phyloP scores from a whole-genome alignment of 2,888 invertebrate species.

The Mystacides longicornis region DNA sequence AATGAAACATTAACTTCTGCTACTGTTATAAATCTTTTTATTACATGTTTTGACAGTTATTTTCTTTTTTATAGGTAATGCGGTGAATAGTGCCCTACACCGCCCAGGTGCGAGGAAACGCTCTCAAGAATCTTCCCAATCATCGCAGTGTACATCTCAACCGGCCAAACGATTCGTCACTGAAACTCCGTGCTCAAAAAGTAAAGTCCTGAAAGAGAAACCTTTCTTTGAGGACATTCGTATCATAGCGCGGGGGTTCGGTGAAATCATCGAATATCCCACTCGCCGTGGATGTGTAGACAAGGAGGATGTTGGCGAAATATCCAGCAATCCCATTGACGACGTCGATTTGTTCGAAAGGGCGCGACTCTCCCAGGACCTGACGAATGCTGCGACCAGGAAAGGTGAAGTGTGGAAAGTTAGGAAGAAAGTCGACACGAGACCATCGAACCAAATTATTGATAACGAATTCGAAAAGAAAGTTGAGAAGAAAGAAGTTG shows the following conservation, averaged over 20 bases:
- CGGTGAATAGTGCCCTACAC: background rate
- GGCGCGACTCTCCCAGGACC: constrained; percentile 14
- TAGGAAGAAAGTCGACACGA: constrained; percentile 18
- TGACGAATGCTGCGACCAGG: constrained; percentile 23
- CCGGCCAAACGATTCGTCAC: constrained; percentile 17
- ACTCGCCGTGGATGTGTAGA: constrained; percentile 11
- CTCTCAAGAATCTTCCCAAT: background rate
- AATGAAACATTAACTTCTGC: no score
- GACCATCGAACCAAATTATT: constrained; percentile 10
- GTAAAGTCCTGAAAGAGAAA: constrained; percentile 15
- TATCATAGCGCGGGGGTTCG: constrained; percentile 22
- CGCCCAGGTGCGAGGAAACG: background rate
- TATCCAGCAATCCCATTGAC: background rate
- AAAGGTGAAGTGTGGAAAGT: constrained; percentile 21
- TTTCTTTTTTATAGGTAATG: background rate
- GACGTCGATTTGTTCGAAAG: constrained; percentile 3
- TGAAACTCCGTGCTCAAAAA: constrained; percentile 4
- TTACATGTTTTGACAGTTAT: background rate
- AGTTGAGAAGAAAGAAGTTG: background rate
- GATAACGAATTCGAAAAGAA: background rate
- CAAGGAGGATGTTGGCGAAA: constrained; percentile 6
- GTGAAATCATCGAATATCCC: constrained; percentile 23
- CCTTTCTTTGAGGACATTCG: constrained; percentile 24
- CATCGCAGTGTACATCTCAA: constrained; percentile 13
- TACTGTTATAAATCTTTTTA: background rate